Base-by-base conservation (phyloP, 2,888 invertebrate species). In the Mystacides longicornis region DNA sequence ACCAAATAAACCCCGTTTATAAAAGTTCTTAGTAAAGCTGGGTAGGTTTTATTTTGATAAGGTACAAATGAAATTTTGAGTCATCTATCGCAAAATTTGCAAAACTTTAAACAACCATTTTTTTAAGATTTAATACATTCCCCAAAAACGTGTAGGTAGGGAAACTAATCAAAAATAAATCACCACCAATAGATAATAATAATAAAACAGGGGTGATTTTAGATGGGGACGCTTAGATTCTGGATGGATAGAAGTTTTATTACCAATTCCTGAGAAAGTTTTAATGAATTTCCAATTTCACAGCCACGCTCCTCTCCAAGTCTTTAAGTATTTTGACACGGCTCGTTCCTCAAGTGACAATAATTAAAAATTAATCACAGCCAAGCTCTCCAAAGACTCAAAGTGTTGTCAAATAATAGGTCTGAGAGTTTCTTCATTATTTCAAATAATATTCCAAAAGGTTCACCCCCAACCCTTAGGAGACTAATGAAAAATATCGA, bases 231-330 rank as follows among this genome's bases (percentile, higher is more conserved):
- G n/a, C n/a, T n/a, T n/a, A n/a, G n/a, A n/a, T n/a, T n/a, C n/a
- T n/a, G n/a, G n/a, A n/a, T n/a, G n/a, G n/a, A n/a, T n/a, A n/a
- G 11, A 11, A 27, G 27, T 27, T 27, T 7, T 27, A 27, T 27
- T 27, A 27, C 27, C 27, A 27, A 27, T 27, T 11, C 27, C 16
- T 37, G 37, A 14, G 37, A 37, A 37, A 37, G n/a, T 37, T 37
- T 37, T 37, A 37, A 37, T 37, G 37, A 37, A 37, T n/a, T 27
- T 37, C 37, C 37, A 37, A 37, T 37, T 37, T 37, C 16, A 37
- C n/a, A n/a, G n/a, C 37, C 37, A 14, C 37, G 37, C 37, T 37
- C 14, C 37, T 37, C 11, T 37, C 37, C n/a, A 37, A 37, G 37
- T 37, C 5, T 27, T 27, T 7, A 27, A 27, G 27, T 27, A 27